Evolutionary conservation across 2,113 vertebrate species (phyloP), one percentile per base, ranked within the genome.

Genomic region (Petromus typicus): DNA sequence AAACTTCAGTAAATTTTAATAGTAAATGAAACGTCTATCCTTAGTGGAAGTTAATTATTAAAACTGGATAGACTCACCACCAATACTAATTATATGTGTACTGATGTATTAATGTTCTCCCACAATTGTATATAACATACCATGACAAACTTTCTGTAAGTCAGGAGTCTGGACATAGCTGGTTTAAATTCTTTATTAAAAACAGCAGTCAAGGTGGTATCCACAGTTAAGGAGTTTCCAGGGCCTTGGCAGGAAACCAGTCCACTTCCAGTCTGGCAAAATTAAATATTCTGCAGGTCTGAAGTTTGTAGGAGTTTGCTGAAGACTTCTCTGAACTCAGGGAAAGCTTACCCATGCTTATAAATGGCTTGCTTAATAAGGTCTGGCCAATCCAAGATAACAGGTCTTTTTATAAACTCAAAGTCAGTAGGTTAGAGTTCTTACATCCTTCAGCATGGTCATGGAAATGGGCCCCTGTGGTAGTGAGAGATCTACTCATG

Each of bases 1-100:
- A 91, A 95, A 95, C 83, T 63, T 86, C 34, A 86, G n/a, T 51
- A 16, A 95, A 43, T 71, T 27, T 73, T 73, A 63, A 56, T 14
- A 82, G 69, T 56, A 95, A 95, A 69, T 90, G 30, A 76, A 34
- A 90, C 81, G 27, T 81, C 90, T 45, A 18, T 67, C 23, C 37
- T 45, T 73, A 81, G 18, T 67, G 5, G 25, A 80, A 43, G 1
- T 25, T 63, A 32, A 37, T 27, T 66, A 51, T n/a, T 78, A 57
- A 7, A 79, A 73, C 57, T 18, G 18, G 22, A 57, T 91, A 63
- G 25, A 3, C 17, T 94, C 30, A 82, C 78, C 20, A 80, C 78
- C 20, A 80, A 56, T 91, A 94, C 20, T 27, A 61, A 90, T 40
- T 88, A 20, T 6, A 75, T 75, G 86, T 90, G n/a, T 90, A 27